Percentiles rank a stretch among this genome's conserved stretches.
These are phyloP conservation scores for Sarcophilus harrisii DNA, from an alignment of 2,797 vertebrate species.

Conservation along the genomic window DNA sequence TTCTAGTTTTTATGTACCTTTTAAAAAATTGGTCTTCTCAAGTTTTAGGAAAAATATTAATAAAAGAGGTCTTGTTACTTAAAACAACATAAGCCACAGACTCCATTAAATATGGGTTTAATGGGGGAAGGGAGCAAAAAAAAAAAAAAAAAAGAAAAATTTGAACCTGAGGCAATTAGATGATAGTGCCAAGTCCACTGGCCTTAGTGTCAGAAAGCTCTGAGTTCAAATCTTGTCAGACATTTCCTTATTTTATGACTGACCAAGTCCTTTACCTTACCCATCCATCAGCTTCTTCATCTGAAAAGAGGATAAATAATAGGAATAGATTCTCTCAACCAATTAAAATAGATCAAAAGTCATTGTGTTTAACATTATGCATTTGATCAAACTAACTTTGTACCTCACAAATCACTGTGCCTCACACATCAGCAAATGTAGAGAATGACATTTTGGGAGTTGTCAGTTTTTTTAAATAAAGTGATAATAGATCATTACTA, in stretches of 20 bases:
- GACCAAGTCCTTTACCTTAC: not conserved
- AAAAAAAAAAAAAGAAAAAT: not conserved
- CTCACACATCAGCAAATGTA: not conserved
- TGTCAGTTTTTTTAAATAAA: not conserved
- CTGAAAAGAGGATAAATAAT: not conserved
- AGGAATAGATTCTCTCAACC: not conserved
- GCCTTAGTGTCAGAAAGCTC: not conserved
- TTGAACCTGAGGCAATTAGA: not conserved
- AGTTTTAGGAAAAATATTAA: not conserved
- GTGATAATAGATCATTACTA: too few relatives aligned
- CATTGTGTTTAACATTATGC: not conserved
- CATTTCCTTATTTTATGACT: not conserved
- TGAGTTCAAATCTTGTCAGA: not conserved
- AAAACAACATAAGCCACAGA: not conserved
- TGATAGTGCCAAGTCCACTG: not conserved
- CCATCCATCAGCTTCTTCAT: not conserved
- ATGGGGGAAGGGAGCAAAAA: not conserved
- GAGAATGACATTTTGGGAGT: not conserved
- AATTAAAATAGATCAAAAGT: slow-evolving; percentile 9
- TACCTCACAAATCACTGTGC: not conserved
- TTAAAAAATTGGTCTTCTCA: not conserved
- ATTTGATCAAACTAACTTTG: slow-evolving; percentile 1
- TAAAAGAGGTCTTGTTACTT: not conserved
- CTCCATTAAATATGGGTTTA: not conserved
- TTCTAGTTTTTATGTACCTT: not conserved